These are phyloP conservation scores for Drosophila littoralis DNA, from an alignment of 1,140 invertebrate species.

Conservation along the genomic window DNA sequence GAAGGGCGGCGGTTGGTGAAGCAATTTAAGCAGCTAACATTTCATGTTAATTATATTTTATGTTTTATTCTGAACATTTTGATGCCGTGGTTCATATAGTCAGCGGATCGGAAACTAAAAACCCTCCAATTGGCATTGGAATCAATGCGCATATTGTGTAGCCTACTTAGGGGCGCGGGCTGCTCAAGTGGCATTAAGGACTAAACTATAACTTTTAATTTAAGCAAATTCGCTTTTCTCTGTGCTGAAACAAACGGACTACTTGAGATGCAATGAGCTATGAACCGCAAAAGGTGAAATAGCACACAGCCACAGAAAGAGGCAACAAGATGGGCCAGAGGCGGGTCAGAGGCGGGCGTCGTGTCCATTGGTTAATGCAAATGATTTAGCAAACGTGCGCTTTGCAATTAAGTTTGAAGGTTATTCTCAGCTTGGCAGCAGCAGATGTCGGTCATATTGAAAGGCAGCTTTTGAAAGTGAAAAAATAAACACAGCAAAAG, in stretches of 20 bases:
- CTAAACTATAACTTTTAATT: constrained; percentile 67
- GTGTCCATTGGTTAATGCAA: constrained; percentile 69
- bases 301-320: constrained; percentile 44
- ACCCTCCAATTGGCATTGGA: constrained; percentile 49
- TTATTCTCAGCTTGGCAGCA: constrained; percentile 45
- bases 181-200: constrained; percentile 46
- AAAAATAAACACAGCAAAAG: constrained; percentile 29
- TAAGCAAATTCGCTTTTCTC: constrained; percentile 63
- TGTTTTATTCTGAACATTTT: constrained; percentile 36
- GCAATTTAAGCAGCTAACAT: constrained; percentile 8
- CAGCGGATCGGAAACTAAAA: constrained; percentile 75
- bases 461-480: constrained; percentile 52
- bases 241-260: constrained; percentile 36
- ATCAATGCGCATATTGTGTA: constrained; percentile 61
- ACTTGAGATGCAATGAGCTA: constrained; percentile 74
- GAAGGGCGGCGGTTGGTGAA: not conserved
- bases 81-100: constrained; percentile 55
- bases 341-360: not conserved
- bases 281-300: constrained; percentile 76
- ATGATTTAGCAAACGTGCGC: constrained; percentile 65
- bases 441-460: constrained; percentile 39
- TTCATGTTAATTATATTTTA: constrained; percentile 69
- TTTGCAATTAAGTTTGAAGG: constrained; percentile 80
- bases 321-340: not conserved
- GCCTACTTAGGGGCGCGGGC: constrained; percentile 65